Base-by-base conservation (phyloP, 2,888 invertebrate genomes). In the Cylloceria caligata region DNA sequence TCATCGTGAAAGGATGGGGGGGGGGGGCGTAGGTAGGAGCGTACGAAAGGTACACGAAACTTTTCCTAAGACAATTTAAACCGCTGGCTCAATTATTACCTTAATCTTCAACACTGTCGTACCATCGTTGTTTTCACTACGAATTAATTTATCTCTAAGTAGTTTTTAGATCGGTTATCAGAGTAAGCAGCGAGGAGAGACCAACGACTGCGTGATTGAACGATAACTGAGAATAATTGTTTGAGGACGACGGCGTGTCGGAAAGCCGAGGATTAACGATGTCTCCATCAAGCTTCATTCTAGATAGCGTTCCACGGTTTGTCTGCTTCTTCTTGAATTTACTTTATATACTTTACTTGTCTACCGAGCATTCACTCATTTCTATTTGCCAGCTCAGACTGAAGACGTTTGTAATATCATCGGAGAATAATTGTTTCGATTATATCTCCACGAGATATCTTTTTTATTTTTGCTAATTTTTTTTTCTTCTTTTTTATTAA, bases 111-210 rank as follows among this genome's bases (percentile, higher is more conserved):
- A 78, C 39, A 73, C 72, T 52, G 34, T 65, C 60, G 55, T 69
- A 80, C 47, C 80, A 74, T 74, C 64, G 42, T 77, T 80, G 83
- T 74, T 80, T 65, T 83, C 74, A 77, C 68, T 72, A 80, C 34
- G 34, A 65, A 57, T 30, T 80, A 76, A 68, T 55, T 30, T 52
- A 64, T 34, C 34, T 55, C 9, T 68, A 49, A 73, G 49, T 68
- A 57, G 57, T 55, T 57, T 57, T 60, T 60, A 34, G 39, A 34
- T 24, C 49, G 39, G 19, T 60, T 45, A 65, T 68, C 49, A 36
- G 68, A 34, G 68, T 36, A 52, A 49, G 36, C 36, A 36, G 52
- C 52, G 19, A 30, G 11, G 13, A 30, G 45, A 42, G 42, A n/a
- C 24, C 42, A 65, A 19, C 45, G 34, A 30, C 45, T 42, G 24